Evolutionary conservation across 2,113 vertebrate species (phyloP).

Genomic region (Tonatia bakeri): DNA sequence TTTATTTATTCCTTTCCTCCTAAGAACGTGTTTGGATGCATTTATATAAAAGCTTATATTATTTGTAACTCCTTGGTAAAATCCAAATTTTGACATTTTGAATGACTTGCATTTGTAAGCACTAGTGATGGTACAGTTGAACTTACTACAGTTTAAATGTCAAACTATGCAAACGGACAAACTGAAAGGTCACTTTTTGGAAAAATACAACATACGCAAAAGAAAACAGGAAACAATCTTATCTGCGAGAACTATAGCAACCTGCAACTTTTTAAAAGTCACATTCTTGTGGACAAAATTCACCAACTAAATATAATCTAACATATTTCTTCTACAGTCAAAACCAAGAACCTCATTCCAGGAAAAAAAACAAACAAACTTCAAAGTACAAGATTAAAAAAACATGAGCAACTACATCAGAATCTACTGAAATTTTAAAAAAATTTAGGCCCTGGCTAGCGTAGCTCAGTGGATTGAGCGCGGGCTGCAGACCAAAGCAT

Average conservation of each 20-base stretch:
- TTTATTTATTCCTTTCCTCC: constrained; percentile 67
- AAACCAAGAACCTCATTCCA: constrained; percentile 61
- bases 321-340: constrained; percentile 53
- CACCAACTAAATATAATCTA: constrained; percentile 71
- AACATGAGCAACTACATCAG: constrained; percentile 46
- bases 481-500: too few relatives aligned
- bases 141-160: constrained; percentile 52
- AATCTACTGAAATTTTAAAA: not conserved
- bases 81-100: constrained; percentile 74
- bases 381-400: constrained; percentile 65
- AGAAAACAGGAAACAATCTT: constrained; percentile 68
- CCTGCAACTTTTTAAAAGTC: constrained; percentile 50
- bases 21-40: constrained; percentile 65
- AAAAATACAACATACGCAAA: constrained; percentile 52
- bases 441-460: not conserved
- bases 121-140: constrained; percentile 51
- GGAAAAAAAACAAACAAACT: constrained; percentile 49
- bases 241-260: constrained; percentile 61
- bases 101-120: constrained; percentile 72
- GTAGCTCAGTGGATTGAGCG: too few relatives aligned
- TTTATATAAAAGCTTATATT: constrained; percentile 74
- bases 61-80: constrained; percentile 72
- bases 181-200: constrained; percentile 53
- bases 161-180: constrained; percentile 55
- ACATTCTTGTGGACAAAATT: constrained; percentile 63